A percentile compares a stretch with the other conserved stretches of the same genome.
Conservation (phyloP, 2,888 invertebrate genomes). For the Drosophila peninsularis region DNA sequence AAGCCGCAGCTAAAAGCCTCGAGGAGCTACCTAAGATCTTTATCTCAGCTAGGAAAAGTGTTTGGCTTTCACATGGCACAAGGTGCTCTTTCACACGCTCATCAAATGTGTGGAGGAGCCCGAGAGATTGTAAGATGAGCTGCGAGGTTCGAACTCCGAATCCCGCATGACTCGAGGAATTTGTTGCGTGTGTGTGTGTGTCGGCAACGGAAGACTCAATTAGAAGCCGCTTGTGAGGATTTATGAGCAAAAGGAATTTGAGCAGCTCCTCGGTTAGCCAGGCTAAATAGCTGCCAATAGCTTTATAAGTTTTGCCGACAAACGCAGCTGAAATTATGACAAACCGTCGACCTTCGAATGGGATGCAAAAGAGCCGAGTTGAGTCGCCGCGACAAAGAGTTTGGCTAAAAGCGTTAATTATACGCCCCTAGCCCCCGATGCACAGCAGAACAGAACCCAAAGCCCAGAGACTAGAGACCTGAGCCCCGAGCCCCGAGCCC, state of each 20-base stretch:
- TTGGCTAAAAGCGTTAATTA: constrained; percentile 84
- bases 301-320: constrained; percentile 67
- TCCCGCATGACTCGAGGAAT: constrained; percentile 71
- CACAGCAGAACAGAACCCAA: neutral
- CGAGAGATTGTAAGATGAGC: constrained; percentile 56
- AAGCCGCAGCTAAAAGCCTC: constrained; percentile 55
- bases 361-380: constrained; percentile 65
- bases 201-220: constrained; percentile 76
- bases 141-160: constrained; percentile 8
- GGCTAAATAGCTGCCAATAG: constrained; percentile 78
- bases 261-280: constrained; percentile 38
- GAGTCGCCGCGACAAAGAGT: constrained; percentile 61
- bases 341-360: constrained; percentile 73
- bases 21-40: constrained; percentile 63
- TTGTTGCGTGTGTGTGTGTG: constrained; percentile 34
- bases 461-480: constrained; percentile 9
- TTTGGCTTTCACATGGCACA: constrained; percentile 43
- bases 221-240: constrained; percentile 68
- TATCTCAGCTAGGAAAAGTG: constrained; percentile 55
- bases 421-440: constrained; percentile 49
- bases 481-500: neutral
- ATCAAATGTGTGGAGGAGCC: constrained; percentile 56
- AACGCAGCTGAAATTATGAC: constrained; percentile 57
- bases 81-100: constrained; percentile 79
- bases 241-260: constrained; percentile 76